Evolutionary conservation across 1,140 invertebrate species (phyloP).

Genomic region (Lanistes nyassanus): DNA sequence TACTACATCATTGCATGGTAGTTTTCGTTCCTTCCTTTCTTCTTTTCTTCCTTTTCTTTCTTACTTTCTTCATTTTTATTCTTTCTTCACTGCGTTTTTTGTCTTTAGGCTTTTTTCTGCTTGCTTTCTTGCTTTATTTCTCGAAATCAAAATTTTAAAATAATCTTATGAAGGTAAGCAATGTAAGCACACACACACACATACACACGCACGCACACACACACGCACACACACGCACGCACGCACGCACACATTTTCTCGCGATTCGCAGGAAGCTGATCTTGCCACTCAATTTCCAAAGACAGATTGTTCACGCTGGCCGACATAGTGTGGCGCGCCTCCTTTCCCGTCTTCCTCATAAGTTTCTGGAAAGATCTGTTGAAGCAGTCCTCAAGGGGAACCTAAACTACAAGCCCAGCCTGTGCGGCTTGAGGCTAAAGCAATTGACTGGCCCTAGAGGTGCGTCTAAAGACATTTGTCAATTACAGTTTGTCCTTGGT

Average conservation of each 20-base stretch:
- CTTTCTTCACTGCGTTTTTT: not conserved
- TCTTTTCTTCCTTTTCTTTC: not conserved
- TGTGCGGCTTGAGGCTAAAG: too few relatives aligned
- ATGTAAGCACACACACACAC: not conserved
- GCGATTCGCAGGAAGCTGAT: too few relatives aligned
- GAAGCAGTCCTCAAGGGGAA: too few relatives aligned
- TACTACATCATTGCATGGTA: not conserved
- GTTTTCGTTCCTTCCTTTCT: not conserved
- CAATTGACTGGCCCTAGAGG: too few relatives aligned
- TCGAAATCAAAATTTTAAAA: not conserved
- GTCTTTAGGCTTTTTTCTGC: not conserved
- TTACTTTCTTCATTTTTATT: too few relatives aligned
- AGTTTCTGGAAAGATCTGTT: not conserved
- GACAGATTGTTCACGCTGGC: not conserved
- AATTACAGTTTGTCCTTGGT: too few relatives aligned
- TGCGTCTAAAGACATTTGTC: too few relatives aligned
- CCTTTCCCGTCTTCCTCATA: not conserved
- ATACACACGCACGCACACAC: not conserved
- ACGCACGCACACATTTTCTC: not conserved
- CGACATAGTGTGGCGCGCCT: not conserved
- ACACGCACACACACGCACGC: constrained; percentile 5
- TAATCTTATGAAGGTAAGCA: not conserved
- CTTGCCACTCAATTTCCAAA: not conserved
- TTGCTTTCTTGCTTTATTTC: not conserved
- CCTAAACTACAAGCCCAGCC: too few relatives aligned